phyloP scores from a whole-genome alignment of 2,888 invertebrate species.

The Lampropteryx suffumata region DNA sequence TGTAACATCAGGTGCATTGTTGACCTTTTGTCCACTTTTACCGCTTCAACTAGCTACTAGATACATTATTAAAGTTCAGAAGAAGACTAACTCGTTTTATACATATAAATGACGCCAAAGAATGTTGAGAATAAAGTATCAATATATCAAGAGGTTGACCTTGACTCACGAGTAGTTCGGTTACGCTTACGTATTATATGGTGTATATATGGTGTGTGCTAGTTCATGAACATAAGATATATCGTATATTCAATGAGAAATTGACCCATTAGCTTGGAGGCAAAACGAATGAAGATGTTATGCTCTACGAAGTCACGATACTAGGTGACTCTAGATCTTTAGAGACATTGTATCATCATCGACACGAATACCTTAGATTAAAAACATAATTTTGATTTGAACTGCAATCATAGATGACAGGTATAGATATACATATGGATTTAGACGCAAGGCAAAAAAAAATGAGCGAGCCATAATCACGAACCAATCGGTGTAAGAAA shows the following conservation, averaged over 20 bases:
- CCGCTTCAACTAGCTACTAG: constrained; percentile 2
- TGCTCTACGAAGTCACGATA: constrained; percentile 1
- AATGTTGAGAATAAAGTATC: constrained; percentile 27
- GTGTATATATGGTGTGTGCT: constrained; percentile 32
- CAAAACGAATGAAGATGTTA: constrained; percentile 33
- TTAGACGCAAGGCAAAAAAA: too few species aligned
- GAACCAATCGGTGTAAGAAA: too few species aligned
- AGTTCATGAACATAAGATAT: constrained; percentile 43
- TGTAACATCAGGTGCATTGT: constrained; percentile 15
- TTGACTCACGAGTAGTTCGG: constrained; percentile 44
- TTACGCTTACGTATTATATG: constrained; percentile 35
- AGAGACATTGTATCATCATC: too few species aligned
- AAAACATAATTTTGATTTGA: too few species aligned
- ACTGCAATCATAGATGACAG: too few species aligned
- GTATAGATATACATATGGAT: too few species aligned
- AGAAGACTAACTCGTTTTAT: constrained; percentile 9
- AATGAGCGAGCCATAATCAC: too few species aligned
- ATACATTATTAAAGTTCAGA: constrained; percentile 4
- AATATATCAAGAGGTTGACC: constrained; percentile 45
- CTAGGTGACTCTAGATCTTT: neutral
- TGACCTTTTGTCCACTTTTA: constrained; percentile 17
- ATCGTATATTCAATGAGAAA: constrained; percentile 30
- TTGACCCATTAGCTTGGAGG: constrained; percentile 28
- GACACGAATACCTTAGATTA: too few species aligned
- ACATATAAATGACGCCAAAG: constrained; percentile 13